A percentile compares a stretch with the other conserved stretches of the same genome.
These are phyloP conservation scores for Calephelis perditalis DNA, from an alignment of 2,888 invertebrate species.

Conservation along the genomic window DNA sequence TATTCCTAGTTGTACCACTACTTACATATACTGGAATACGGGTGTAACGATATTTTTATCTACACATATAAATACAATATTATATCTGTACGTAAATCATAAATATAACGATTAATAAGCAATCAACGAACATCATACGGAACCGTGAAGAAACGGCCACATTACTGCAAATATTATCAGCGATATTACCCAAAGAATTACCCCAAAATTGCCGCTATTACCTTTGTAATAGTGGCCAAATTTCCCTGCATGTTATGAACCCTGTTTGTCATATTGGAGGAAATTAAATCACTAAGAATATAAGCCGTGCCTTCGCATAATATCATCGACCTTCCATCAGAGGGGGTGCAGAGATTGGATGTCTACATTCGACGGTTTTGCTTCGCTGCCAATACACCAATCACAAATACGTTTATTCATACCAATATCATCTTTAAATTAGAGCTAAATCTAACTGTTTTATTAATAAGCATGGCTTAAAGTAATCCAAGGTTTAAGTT, in stretches of 20 bases:
- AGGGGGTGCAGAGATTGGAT: slow-evolving; percentile 27
- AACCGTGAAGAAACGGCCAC: slow-evolving; percentile 18
- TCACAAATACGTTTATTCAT: not conserved
- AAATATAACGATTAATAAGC: slow-evolving; percentile 6
- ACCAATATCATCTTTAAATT: too few species aligned
- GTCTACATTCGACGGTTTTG: slow-evolving; percentile 27
- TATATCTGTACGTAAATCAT: too few species aligned
- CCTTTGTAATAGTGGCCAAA: slow-evolving; percentile 6
- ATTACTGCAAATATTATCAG: slow-evolving; percentile 32
- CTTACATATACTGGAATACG: too few species aligned
- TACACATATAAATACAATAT: too few species aligned
- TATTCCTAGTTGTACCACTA: too few species aligned
- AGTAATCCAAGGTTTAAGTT: too few species aligned
- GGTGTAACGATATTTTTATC: too few species aligned
- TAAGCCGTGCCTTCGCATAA: slow-evolving; percentile 36
- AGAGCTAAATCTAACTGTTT: too few species aligned
- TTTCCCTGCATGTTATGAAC: not conserved
- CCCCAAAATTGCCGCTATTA: not conserved
- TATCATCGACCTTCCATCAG: slow-evolving; percentile 26
- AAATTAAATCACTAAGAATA: slow-evolving; percentile 38
- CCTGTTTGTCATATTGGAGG: slow-evolving; percentile 28
- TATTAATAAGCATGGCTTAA: too few species aligned
- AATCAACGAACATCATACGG: not conserved
- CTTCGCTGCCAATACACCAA: slow-evolving; percentile 17
- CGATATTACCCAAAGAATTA: slow-evolving; percentile 13